Evolutionary conservation across 2,888 invertebrate genomes (phyloP).

Genomic region (Ophion ventricosus): DNA sequence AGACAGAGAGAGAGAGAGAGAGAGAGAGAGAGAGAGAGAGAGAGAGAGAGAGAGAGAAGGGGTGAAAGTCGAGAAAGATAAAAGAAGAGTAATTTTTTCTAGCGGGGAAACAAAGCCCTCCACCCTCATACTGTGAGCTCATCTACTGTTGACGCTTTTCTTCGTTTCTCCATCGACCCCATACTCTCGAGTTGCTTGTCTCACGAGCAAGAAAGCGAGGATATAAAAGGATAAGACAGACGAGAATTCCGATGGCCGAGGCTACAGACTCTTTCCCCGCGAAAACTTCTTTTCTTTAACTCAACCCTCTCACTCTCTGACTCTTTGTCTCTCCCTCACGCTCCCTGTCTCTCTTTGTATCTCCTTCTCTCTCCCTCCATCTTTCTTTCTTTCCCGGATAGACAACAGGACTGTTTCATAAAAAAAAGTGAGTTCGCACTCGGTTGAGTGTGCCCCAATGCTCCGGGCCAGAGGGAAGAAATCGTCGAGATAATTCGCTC

Average conservation of each 20-base stretch:
- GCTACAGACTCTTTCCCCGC: slow-evolving; percentile 35
- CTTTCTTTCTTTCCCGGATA: slow-evolving; percentile 1
- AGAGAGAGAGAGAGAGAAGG: no score
- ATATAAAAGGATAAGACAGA: slow-evolving; percentile 32
- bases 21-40: neutral
- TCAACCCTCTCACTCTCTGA: neutral
- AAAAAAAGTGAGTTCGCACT: slow-evolving; percentile 30
- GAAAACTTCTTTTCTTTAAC: slow-evolving; percentile 28
- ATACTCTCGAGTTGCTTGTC: slow-evolving; percentile 32
- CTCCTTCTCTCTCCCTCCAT: neutral
- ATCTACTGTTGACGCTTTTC: slow-evolving; percentile 44
- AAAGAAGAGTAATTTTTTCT: slow-evolving; percentile 23
- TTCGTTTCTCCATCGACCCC: slow-evolving; percentile 46
- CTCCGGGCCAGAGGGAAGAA: slow-evolving; percentile 45
- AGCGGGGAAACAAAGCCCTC: slow-evolving; percentile 29
- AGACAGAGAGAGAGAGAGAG: neutral
- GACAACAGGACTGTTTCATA: slow-evolving; percentile 28
- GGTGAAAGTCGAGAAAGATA: neutral
- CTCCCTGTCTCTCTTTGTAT: neutral
- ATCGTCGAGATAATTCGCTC: slow-evolving; percentile 64
- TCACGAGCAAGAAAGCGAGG: slow-evolving; percentile 23
- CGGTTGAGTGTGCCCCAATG: slow-evolving; percentile 36
- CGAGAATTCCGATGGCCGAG: slow-evolving; percentile 29
- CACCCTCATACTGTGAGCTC: slow-evolving; percentile 20
- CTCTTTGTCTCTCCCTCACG: no score